Base-by-base conservation (phyloP, 2,113 vertebrate species). In the Menura novaehollandiae region DNA sequence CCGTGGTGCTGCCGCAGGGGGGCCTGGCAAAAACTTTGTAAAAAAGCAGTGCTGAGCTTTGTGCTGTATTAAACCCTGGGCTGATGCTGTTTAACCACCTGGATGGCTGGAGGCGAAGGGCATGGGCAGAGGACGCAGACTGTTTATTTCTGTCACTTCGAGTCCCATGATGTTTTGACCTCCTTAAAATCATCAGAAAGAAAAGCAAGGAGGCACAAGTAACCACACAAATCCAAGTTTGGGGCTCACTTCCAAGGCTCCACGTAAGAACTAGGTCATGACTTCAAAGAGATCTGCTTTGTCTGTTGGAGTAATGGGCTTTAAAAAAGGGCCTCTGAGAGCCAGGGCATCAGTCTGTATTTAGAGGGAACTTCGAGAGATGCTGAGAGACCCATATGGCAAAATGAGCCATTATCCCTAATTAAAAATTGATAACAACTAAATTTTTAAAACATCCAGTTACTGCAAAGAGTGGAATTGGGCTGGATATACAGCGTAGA, bases 71-170 rank as follows among this genome's bases (percentile, higher is more conserved):
- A 35, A 71, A 58, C n/a, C 11, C 20, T 1, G 30, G n/a, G 17
- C 16, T 5, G 6, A 1, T 23, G 51, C 59, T 62, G 20, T 10
- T 6, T 8, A 2, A 51, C 51, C 43, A 9, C 51, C 16, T 0
- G 33, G 22, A 7, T 12, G 33, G 55, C 63, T 1, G 5, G 6
- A 24, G 64, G 87, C 1, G 1, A 37, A 63, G 39, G 37, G 23
- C 49, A 71, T 0, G 18, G 79, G 39, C 67, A 39, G 53, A 37
- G 76, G 63, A n/a, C 8, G 49, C 72, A 37, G 64, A 17, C 27
- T 13, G 30, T 33, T 90, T 51, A 64, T 86, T 91, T 59, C 60
- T 64, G 62, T 63, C 76, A 6, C 74, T 72, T 68, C 56, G 27
- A 73, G 55, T 53, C 73, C 28, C 15, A 2, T 2, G 68, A 27